Conservation (phyloP, 2,888 invertebrate genomes). For the Ophion costatus region DNA sequence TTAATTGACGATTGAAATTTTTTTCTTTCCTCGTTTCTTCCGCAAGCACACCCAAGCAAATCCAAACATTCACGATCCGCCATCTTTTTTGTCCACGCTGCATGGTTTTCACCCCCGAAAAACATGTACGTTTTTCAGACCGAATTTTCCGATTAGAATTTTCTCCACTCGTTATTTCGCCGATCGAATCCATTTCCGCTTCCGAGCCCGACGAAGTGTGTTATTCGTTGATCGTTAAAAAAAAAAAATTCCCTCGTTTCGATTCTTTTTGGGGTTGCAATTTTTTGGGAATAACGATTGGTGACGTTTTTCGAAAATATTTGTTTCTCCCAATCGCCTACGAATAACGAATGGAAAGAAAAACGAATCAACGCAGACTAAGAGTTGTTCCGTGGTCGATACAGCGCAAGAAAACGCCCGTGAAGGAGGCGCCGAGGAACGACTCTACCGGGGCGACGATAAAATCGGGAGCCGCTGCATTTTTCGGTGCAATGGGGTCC, state of each 20-base stretch:
- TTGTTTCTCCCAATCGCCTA: background rate
- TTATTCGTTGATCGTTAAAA: too few species aligned
- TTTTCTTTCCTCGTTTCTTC: background rate
- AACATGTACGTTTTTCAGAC: background rate
- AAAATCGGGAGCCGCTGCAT: constrained; percentile 91
- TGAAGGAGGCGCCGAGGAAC: constrained; percentile 81
- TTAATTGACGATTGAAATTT: background rate
- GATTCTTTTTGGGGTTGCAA: too few species aligned
- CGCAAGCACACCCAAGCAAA: background rate
- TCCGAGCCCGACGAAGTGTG: too few species aligned
- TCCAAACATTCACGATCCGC: background rate
- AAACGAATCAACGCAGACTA: background rate
- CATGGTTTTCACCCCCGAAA: too few species aligned
- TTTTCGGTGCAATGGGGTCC: constrained; percentile 92
- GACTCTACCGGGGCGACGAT: constrained; percentile 85
- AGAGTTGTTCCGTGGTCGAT: constrained; percentile 48
- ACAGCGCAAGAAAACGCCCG: constrained; percentile 84
- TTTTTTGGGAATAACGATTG: background rate
- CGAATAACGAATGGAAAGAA: background rate
- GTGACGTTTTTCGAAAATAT: too few species aligned
- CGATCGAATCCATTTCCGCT: too few species aligned
- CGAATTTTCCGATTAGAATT: too few species aligned
- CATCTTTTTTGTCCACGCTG: background rate
- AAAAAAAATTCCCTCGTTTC: too few species aligned
- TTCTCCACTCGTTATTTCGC: too few species aligned